Base-by-base conservation (phyloP, 1,140 invertebrate species). In the Drosophila willistoni region DNA sequence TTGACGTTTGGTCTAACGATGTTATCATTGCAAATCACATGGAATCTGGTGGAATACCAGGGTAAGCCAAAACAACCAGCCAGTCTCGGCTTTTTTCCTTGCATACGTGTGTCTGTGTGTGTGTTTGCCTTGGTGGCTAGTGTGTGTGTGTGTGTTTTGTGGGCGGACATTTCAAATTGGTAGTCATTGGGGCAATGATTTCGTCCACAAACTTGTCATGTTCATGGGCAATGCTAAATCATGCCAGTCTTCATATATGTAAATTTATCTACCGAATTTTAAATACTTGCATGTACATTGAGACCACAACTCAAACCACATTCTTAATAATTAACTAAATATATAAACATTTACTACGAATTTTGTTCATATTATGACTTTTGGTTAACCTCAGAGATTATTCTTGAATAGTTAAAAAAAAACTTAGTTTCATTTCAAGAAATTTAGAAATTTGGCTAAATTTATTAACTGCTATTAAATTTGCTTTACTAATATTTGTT, bases 1-100 rank as follows among this genome's bases (percentile, higher is more conserved):
- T 99, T 93, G 98, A 99, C 92, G 97, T 99, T 4, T 99, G 98
- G 98, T 98, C 97, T 9, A 97, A 98, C 93, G 98, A 99, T 93
- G 98, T 99, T 79, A 98, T 97, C 7, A 93, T 99, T 64, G 98
- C 98, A n/a, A 99, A 99, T 93, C 97, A 98, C 90, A 96, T 99
- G 94, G 98, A 99, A 93, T 97, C 97, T 68, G 97, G 97, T 9
- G 98, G 98, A 7, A 95, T 98, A 77, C 97, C 98, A 10, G 98
- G 98, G 96, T 97, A 94, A 93, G 91, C 89, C 89, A 63, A 77
- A 55, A 10, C 17, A 60, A 42, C 70, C 44, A 10, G 3, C 60
- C 42, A 79, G 66, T 82, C 83, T 82, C 83, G 79, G 77, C 55
- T 54, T 57, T 25, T 6, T 2, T 56, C 9, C 29, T 29, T 10